Conservation (phyloP, 2,113 vertebrate species). For the Colossoma macropomum region DNA sequence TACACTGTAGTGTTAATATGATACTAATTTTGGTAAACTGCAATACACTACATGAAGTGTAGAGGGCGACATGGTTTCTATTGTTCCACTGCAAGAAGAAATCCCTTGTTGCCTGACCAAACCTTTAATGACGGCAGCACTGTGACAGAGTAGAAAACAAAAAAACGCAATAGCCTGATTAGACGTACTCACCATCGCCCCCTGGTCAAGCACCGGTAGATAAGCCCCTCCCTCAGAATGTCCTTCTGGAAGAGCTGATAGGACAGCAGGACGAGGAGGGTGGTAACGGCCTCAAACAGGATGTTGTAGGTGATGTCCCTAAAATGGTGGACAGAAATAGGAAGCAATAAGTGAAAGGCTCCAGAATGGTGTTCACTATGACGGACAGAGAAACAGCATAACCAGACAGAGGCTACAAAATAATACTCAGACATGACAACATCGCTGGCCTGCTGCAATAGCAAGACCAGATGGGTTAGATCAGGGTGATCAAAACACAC, state of each 20-base stretch:
- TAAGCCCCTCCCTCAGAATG: constrained; percentile 86
- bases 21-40: too few species aligned
- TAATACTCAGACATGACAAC: neutral
- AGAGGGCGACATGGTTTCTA: too few species aligned
- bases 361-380: constrained; percentile 8
- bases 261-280: constrained; percentile 91
- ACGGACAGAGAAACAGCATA: neutral
- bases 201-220: constrained; percentile 89
- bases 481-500: too few species aligned
- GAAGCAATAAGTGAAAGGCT: neutral
- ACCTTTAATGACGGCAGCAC: too few species aligned
- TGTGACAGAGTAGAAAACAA: too few species aligned
- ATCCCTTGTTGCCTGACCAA: too few species aligned
- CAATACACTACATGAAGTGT: too few species aligned
- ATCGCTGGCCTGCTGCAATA: too few species aligned
- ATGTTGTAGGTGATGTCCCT: constrained; percentile 97
- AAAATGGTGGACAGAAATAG: constrained; percentile 23
- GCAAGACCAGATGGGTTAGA: too few species aligned
- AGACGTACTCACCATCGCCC: constrained; percentile 86
- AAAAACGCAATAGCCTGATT: too few species aligned
- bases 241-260: constrained; percentile 96
- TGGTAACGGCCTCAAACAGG: constrained; percentile 93
- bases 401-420: constrained; percentile 20
- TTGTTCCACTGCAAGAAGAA: too few species aligned
- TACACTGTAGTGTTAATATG: too few species aligned